Conservation (phyloP, 2,113 vertebrate genomes). For the Pterocles gutturalis region DNA sequence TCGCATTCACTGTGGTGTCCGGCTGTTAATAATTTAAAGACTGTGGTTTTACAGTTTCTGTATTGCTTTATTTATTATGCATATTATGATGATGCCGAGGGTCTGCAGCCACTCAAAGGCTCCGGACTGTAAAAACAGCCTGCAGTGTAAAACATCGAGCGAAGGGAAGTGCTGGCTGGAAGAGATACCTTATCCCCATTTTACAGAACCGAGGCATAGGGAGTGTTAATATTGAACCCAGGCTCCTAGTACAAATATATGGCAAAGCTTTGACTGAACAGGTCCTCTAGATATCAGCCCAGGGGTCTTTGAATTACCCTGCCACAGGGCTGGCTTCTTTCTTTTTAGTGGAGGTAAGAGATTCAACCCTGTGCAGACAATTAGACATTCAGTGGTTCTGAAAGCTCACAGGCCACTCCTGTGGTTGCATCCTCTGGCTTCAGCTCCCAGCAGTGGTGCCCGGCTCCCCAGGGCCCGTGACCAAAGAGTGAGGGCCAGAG, state of each 20-base stretch:
- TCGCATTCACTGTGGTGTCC: neutral
- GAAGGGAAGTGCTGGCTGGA: neutral
- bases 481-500: fast-evolving
- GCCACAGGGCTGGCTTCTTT: neutral
- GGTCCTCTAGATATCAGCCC: neutral
- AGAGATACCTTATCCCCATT: neutral
- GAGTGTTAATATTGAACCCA: neutral
- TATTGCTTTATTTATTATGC: slow-evolving; percentile 31
- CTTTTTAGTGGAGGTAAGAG: neutral
- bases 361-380: neutral
- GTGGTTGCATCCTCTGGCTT: neutral
- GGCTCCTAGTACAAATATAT: neutral
- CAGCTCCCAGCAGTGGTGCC: neutral
- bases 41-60: slow-evolving; percentile 3
- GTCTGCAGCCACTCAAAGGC: neutral
- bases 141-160: neutral
- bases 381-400: neutral
- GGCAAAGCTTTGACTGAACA: neutral
- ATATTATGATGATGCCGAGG: neutral
- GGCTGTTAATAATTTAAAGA: neutral
- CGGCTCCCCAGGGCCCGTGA: neutral
- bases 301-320: neutral
- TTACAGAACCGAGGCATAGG: neutral
- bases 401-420: neutral
- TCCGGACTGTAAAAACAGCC: neutral